Evolutionary conservation across 2,797 vertebrate species (phyloP).

Genomic region (Poecilia velifera): DNA sequence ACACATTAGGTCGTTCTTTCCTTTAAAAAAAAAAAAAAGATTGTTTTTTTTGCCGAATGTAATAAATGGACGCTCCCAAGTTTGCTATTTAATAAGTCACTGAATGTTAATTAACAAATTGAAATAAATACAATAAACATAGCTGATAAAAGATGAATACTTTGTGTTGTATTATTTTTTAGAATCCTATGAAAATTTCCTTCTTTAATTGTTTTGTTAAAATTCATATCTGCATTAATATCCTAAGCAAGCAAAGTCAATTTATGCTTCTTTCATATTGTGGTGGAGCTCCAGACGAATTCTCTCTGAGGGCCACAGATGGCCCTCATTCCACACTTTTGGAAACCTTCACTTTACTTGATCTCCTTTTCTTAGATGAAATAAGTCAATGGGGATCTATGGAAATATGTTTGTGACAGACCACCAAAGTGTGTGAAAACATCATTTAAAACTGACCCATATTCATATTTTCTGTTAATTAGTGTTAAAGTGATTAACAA

Average conservation of each 20-base stretch:
- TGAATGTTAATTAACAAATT: background rate
- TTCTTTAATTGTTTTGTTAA: background rate
- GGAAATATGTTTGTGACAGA: background rate
- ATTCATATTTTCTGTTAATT: background rate
- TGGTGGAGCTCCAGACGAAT: background rate
- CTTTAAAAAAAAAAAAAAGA: background rate
- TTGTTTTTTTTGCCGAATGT: background rate
- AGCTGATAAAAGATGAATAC: background rate
- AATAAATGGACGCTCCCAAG: background rate
- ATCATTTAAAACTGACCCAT: background rate
- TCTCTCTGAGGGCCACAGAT: background rate
- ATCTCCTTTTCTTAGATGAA: background rate
- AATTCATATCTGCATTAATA: background rate
- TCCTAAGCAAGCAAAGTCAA: background rate
- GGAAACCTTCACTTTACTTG: background rate
- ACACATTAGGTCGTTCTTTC: background rate
- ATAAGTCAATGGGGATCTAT: background rate
- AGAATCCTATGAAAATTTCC: background rate
- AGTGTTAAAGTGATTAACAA: no score
- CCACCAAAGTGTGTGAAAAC: background rate
- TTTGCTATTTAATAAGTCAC: background rate
- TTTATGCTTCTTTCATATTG: background rate
- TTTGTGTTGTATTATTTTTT: background rate
- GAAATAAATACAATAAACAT: background rate
- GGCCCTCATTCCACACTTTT: background rate